Percentiles rank a stretch among this genome's conserved stretches.
These are phyloP conservation scores for Crotalus horridus DNA, from an alignment of 2,113 vertebrate genomes.

Conservation along the genomic window DNA sequence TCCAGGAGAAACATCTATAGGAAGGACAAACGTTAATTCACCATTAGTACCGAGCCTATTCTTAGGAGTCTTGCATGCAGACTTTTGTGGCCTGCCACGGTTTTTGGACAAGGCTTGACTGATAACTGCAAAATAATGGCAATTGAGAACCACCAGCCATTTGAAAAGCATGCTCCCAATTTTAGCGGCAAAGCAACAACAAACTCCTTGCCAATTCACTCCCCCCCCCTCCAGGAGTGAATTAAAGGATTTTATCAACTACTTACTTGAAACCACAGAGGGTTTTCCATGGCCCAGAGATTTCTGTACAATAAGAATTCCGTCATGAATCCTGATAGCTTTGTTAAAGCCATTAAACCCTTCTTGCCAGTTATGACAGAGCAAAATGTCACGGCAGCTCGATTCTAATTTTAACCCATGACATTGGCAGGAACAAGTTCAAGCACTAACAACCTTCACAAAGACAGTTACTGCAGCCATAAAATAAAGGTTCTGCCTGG, in stretches of 20 bases:
- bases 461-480: neutral
- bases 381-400: slow-evolving; percentile 53
- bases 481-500: neutral
- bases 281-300: slow-evolving; percentile 18
- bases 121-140: neutral
- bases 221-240: neutral
- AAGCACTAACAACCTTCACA: neutral
- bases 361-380: slow-evolving; percentile 32
- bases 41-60: neutral
- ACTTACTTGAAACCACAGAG: slow-evolving; percentile 55
- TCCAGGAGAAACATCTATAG: neutral
- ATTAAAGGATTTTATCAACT: slow-evolving; percentile 18
- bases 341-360: slow-evolving; percentile 42
- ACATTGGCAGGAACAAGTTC: slow-evolving; percentile 58
- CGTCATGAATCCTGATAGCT: slow-evolving; percentile 15
- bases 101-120: neutral
- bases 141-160: neutral
- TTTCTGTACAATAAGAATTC: slow-evolving; percentile 25
- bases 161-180: slow-evolving; percentile 13
- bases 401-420: slow-evolving; percentile 77
- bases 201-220: neutral
- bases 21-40: neutral
- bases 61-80: neutral
- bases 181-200: neutral
- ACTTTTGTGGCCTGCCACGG: neutral